Evolutionary conservation across 1,140 invertebrate species (phyloP), one percentile per base, ranked within the genome.

Genomic region (Bactericera cockerelli): DNA sequence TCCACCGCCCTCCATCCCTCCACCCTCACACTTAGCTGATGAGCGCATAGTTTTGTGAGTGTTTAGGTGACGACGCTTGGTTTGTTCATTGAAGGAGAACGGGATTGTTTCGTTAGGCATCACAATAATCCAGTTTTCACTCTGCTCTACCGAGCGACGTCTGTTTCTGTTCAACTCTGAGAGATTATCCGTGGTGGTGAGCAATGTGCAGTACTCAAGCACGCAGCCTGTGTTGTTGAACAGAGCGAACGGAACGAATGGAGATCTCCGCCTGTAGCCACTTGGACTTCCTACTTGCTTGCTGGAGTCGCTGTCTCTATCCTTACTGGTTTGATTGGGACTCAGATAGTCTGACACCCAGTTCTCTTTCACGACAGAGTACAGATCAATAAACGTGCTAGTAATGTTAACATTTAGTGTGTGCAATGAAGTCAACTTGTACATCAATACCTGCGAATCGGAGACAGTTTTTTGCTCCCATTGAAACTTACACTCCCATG

Each of bases 171-270:
- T 49, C 67, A 61, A 55, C 64, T 69, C 64, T 65, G 55, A 61
- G 69, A 61, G 24, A n/a, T 49, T 49, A 22, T 49, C 42, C 19
- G 42, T 49, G 4, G 42, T 49, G 4, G 42, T 49, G n/a, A 49
- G 42, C 8, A 49, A 16, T 4, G 65, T 21, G 66, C 59, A 14
- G 67, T 65, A 60, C 72, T 67, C 6, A 70, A 62, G 71, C 8
- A 78, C 76, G 49, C 81, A 86, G 0, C 92, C 93, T 4, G 89
- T 93, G 31, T 91, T 82, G 71, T 98, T 98, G 63, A 83, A 83
- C 16, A 98, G 70, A 0, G 87, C 86, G 73, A 90, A 98, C 0
- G 93, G 93, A 61, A 96, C 83, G 72, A 96, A 97, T 0, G 93
- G 92, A 1, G 83, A 83, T 31, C 93, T 74, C 49, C 85, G 72